Percentiles rank a stretch among this genome's conserved stretches.
Conservation (phyloP, 2,888 invertebrate species). For the Nineta flava region DNA sequence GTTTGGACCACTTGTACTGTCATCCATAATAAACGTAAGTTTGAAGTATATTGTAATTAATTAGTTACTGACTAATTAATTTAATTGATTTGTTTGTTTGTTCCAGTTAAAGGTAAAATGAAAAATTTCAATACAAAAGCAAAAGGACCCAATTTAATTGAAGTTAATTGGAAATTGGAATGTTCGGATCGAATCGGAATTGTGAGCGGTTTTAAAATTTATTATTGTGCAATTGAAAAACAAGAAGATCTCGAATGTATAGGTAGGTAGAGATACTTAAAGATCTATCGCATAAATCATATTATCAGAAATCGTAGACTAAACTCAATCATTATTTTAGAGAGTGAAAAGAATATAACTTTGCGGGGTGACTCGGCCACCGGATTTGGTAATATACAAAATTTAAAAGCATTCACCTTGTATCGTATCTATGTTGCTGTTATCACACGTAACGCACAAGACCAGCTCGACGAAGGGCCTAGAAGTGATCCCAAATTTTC, state of each 20-base stretch:
- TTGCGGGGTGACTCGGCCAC: constrained; percentile 32
- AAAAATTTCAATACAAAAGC: constrained; percentile 35
- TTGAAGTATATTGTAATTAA: no score
- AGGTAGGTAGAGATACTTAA: no score
- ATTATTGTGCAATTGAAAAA: constrained; percentile 49
- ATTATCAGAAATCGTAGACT: no score
- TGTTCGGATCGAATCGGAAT: constrained; percentile 57
- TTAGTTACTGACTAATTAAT: no score
- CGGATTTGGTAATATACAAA: constrained; percentile 38
- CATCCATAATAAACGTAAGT: constrained; percentile 26
- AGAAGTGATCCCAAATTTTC: constrained; percentile 42
- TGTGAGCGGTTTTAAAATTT: constrained; percentile 56
- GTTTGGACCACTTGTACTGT: constrained; percentile 67
- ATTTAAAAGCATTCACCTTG: constrained; percentile 55
- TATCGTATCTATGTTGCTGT: constrained; percentile 57
- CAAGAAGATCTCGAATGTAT: constrained; percentile 20
- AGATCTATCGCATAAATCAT: no score
- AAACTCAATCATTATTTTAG: constrained; percentile 10
- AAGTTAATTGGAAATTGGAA: constrained; percentile 59
- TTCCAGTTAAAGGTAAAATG: constrained; percentile 34
- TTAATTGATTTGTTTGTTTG: background rate
- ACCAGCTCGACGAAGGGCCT: constrained; percentile 32
- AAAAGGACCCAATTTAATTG: constrained; percentile 35
- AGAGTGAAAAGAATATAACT: constrained; percentile 23
- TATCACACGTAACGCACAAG: constrained; percentile 26